Evolutionary conservation across 2,888 invertebrate genomes (phyloP).

Genomic region (Zaprionus obscuricornis): DNA sequence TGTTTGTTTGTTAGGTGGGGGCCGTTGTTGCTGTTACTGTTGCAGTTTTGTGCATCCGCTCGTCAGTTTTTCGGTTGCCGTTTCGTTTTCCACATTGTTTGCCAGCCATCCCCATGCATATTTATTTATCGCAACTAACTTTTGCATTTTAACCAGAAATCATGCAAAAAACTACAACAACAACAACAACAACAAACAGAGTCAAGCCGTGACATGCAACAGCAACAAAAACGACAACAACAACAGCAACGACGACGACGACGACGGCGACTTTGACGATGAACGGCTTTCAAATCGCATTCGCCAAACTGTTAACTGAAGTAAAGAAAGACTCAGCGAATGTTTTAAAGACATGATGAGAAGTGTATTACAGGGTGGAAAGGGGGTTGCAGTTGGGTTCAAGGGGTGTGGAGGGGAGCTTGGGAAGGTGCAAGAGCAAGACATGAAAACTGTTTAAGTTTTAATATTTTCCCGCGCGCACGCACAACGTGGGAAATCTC

Average conservation of each 20-base stretch:
- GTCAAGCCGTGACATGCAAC: constrained; percentile 54
- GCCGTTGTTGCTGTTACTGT: constrained; percentile 20
- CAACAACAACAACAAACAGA: neutral
- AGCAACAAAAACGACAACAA: constrained; percentile 46
- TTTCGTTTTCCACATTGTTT: constrained; percentile 65
- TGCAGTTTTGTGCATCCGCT: constrained; percentile 63
- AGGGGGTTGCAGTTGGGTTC: too few species aligned
- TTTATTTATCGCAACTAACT: constrained; percentile 71
- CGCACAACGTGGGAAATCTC: constrained; percentile 76
- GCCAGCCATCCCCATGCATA: constrained; percentile 65
- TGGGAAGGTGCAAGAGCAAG: constrained; percentile 20
- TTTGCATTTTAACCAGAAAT: constrained; percentile 74
- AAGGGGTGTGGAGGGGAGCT: too few species aligned
- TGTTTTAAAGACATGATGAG: neutral
- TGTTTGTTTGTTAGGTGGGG: constrained; percentile 39
- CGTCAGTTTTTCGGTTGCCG: constrained; percentile 67
- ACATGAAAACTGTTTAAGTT: constrained; percentile 67
- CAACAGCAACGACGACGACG: constrained; percentile 23
- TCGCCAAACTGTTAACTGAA: constrained; percentile 64
- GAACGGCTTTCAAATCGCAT: constrained; percentile 67
- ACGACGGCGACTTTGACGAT: constrained; percentile 37
- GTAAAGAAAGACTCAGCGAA: constrained; percentile 38
- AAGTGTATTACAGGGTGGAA: too few species aligned
- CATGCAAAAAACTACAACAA: constrained; percentile 64
- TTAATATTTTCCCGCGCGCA: constrained; percentile 68